phyloP scores from a whole-genome alignment of 2,797 vertebrate species.

The Novumbra hubbsi region DNA sequence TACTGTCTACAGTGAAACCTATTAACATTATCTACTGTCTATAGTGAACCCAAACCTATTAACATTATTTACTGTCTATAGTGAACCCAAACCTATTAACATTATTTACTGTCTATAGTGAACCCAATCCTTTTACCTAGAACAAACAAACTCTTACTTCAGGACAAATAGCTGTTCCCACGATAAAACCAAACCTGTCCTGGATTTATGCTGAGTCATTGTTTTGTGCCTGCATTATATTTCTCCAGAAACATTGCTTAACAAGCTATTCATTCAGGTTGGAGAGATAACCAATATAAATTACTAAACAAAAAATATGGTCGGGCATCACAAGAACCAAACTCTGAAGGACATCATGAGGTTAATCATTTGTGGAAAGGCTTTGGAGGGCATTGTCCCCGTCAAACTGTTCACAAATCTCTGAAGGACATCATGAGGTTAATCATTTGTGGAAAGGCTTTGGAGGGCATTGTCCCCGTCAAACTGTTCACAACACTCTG shows the following conservation, averaged over 20 bases:
- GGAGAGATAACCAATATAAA: constrained; percentile 59
- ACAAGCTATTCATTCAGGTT: constrained; percentile 61
- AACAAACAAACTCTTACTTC: background rate
- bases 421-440: constrained; percentile 36
- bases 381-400: constrained; percentile 60
- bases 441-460: constrained; percentile 69
- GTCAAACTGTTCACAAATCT: background rate
- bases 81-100: too few species aligned
- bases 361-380: constrained; percentile 67
- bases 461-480: constrained; percentile 60
- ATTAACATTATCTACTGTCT: too few species aligned
- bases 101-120: too few species aligned
- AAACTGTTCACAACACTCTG: too few species aligned
- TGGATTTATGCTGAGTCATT: constrained; percentile 61
- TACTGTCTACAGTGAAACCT: too few species aligned
- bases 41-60: too few species aligned
- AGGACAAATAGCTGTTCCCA: constrained; percentile 38
- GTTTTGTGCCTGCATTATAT: constrained; percentile 64
- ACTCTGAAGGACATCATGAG: constrained; percentile 35
- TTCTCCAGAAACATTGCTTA: constrained; percentile 55
- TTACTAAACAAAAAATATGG: constrained; percentile 57
- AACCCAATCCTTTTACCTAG: background rate
- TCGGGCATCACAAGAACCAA: constrained; percentile 50
- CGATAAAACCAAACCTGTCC: constrained; percentile 31
- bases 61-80: too few species aligned